Evolutionary conservation across 2,888 invertebrate genomes (phyloP), one percentile per base, ranked within the genome.

Genomic region (Rhimphoctona megacephalus): DNA sequence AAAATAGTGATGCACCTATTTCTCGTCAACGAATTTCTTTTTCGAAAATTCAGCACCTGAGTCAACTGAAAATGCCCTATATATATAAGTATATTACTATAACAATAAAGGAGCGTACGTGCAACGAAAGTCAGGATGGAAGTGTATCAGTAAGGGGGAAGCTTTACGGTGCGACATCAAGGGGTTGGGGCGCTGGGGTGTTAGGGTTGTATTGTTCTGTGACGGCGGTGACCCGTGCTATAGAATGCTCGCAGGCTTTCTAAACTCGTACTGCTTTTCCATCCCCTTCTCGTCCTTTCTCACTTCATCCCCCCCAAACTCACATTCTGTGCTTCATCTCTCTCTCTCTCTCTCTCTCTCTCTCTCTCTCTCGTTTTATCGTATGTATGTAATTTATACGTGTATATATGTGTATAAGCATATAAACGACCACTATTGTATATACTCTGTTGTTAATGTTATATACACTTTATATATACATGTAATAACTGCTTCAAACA

Each of bases 131-230:
- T 46, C 54, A 43, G 69, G 30, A 79, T 30, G 76, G 46, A 33
- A 69, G 64, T 67, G 67, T 54, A 66, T 52, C 43, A 66, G 54
- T 36, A 39, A 73, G 74, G 64, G 49, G 57, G 57, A 33, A 77
- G 70, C 46, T 76, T 67, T 82, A 61, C 81, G 54, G 77, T 74
- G 77, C 66, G 33, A 76, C 80, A 49, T 76, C 76, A 74, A 77
- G 72, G 69, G 81, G 79, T 57, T 72, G 61, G 67, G 66, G 80
- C 54, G 80, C 57, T 70, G 54, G 70, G 81, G 85, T 85, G 87
- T 82, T 87, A 88, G 89, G 88, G 90, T 90, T 90, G 92, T 91
- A 92, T 92, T 92, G 92, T 92, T 91, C 91, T 89, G 89, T 88
- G 90, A 91, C 90, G 91, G 88, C 90, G 89, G 91, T 92, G 92